These are phyloP conservation scores for Callipepla squamata DNA, from an alignment of 2,113 vertebrate genomes.

Conservation along the genomic window DNA sequence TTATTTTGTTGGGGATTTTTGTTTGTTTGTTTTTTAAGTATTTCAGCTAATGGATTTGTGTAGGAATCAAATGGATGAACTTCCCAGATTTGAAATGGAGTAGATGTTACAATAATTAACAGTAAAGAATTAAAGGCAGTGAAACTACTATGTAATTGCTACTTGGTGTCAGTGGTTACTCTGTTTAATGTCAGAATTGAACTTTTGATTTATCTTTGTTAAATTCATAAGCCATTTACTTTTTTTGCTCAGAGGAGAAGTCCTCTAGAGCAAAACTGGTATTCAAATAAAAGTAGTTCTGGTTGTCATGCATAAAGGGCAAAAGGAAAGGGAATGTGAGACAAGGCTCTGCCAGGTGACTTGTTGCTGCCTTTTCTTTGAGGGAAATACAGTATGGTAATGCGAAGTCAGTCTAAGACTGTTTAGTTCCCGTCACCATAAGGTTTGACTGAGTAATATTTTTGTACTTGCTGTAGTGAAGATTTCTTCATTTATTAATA, in stretches of 20 bases:
- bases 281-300: not conserved
- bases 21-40: not conserved
- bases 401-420: not conserved
- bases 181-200: not conserved
- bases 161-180: not conserved
- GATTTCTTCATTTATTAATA: not conserved
- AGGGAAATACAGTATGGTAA: not conserved
- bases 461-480: not conserved
- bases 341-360: not conserved
- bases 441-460: not conserved
- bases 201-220: not conserved
- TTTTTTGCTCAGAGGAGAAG: not conserved
- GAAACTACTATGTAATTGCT: not conserved
- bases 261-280: not conserved
- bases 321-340: not conserved
- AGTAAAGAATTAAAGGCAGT: not conserved
- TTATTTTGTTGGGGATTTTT: too few relatives aligned
- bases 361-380: not conserved
- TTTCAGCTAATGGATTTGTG: not conserved
- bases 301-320: not conserved
- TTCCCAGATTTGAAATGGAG: not conserved
- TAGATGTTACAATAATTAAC: not conserved
- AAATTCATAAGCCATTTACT: not conserved
- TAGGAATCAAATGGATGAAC: not conserved
- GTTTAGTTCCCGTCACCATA: not conserved